phyloP scores from a whole-genome alignment of 2,113 vertebrate genomes.

The Pygoscelis antarcticus region DNA sequence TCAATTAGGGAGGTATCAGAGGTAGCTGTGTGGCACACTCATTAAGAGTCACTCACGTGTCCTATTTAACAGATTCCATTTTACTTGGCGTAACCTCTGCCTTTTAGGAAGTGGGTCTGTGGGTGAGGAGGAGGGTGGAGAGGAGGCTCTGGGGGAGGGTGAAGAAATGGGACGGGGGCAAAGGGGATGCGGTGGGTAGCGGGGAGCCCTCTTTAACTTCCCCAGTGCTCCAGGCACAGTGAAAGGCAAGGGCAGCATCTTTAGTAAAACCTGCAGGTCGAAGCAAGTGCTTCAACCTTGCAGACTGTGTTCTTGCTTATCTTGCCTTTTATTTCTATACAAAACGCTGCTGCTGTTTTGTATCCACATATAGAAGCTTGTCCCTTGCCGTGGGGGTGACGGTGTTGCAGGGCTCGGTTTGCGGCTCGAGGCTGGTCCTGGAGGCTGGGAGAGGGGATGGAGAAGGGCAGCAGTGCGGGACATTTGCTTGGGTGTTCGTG shows the following conservation, averaged over 20 bases:
- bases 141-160: not conserved
- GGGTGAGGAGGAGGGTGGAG: not conserved
- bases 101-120: not conserved
- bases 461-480: not conserved
- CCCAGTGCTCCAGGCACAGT: rapidly evolving
- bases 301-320: too few species aligned
- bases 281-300: too few species aligned
- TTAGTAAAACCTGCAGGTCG: not conserved
- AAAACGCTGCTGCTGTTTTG: not conserved
- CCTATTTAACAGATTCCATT: not conserved
- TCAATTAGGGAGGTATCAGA: not conserved
- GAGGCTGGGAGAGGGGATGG: not conserved
- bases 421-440: not conserved
- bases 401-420: not conserved
- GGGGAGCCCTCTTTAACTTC: not conserved
- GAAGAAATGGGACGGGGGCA: not conserved
- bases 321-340: too few species aligned
- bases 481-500: rapidly evolving
- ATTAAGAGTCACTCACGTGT: not conserved
- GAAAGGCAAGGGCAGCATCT: not conserved
- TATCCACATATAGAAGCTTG: not conserved
- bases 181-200: not conserved
- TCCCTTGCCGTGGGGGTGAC: not conserved
- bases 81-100: not conserved
- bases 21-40: not conserved